Conservation (phyloP, 2,888 invertebrate genomes). For the Isoperla grammatica region DNA sequence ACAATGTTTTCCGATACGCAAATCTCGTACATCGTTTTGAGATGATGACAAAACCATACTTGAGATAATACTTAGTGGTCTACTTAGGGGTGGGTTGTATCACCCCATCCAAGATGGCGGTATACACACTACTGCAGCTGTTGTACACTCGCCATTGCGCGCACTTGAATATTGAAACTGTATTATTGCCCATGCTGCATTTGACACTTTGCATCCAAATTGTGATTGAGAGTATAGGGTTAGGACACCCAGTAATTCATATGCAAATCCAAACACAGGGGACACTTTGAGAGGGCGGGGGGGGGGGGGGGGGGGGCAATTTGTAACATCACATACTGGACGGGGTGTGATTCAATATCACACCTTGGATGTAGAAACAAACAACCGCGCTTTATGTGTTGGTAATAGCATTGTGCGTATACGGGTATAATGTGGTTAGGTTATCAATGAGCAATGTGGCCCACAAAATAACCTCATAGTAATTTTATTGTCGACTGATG, state of each 20-base stretch:
- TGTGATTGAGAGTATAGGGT: slow-evolving; percentile 9
- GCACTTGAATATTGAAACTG: slow-evolving; percentile 19
- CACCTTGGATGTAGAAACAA: slow-evolving; percentile 20
- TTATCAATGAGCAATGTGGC: no score
- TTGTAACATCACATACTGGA: slow-evolving; percentile 19
- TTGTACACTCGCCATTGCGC: no score
- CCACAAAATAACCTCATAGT: slow-evolving; percentile 9
- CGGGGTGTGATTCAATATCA: slow-evolving; percentile 20
- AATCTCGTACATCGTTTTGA: no score
- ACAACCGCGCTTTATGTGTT: no score
- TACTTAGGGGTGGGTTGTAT: not conserved
- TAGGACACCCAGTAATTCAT: slow-evolving; percentile 21
- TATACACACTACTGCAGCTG: not conserved
- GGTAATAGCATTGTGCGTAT: no score
- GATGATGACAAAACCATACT: no score
- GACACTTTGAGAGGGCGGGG: not conserved
- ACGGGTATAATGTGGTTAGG: no score
- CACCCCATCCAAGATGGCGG: not conserved
- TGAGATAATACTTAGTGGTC: no score
- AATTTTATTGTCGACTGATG: slow-evolving; percentile 10
- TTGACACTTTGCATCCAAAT: slow-evolving; percentile 9
- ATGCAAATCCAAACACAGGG: slow-evolving; percentile 23
- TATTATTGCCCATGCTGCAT: slow-evolving; percentile 16
- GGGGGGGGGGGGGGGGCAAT: slow-evolving; percentile 17
- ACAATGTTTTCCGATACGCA: no score